These are phyloP conservation scores for Romanogobio albipinnatus DNA, from an alignment of 2,113 vertebrate genomes.

Conservation along the genomic window DNA sequence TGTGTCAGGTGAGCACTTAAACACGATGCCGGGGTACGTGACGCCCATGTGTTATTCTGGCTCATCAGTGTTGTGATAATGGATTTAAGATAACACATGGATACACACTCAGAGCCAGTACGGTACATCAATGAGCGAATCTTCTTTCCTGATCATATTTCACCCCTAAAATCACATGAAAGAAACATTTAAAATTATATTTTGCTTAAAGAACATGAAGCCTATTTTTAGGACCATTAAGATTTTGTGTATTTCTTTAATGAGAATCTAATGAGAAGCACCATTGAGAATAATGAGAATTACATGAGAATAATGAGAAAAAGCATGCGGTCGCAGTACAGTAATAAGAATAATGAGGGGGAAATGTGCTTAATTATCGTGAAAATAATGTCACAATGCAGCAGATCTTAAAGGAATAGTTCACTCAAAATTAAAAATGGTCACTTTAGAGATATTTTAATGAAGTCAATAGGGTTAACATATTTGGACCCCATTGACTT, in stretches of 20 bases:
- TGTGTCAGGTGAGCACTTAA: neutral
- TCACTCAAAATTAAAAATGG: too few species aligned
- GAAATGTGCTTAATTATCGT: conserved; percentile 12
- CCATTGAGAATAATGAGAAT: neutral
- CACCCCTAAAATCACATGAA: neutral
- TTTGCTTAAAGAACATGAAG: neutral
- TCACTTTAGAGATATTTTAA: neutral
- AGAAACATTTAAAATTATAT: neutral
- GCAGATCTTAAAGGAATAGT: neutral
- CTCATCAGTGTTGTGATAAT: neutral
- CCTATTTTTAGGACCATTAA: neutral
- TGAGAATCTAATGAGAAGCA: conserved; percentile 12
- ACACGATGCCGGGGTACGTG: neutral
- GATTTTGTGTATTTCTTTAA: neutral
- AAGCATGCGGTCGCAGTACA: neutral
- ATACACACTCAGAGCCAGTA: neutral
- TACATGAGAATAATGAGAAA: neutral
- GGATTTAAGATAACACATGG: neutral
- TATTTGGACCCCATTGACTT: neutral
- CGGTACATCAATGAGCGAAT: neutral
- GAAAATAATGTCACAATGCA: neutral
- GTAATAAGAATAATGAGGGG: neutral
- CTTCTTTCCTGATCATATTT: neutral
- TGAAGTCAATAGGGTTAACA: neutral
- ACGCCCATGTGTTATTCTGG: neutral